Conservation (phyloP, 1,140 invertebrate genomes). For the Panulirus ornatus region DNA sequence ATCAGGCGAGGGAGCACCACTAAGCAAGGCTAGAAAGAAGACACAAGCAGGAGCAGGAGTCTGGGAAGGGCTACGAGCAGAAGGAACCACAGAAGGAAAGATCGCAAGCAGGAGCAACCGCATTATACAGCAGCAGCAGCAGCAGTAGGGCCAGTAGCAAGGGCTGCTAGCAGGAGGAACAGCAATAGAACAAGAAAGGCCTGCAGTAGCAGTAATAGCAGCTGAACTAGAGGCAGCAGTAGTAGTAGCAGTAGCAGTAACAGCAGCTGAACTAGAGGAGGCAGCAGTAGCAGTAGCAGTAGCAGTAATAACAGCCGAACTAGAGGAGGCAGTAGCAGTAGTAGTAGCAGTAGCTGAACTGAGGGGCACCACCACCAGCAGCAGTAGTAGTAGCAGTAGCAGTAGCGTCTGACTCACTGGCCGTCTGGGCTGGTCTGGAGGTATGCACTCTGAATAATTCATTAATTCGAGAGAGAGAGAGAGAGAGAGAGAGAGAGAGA, state of each 20-base stretch:
- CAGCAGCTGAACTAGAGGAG: too few species aligned
- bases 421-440: not conserved
- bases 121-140: not conserved
- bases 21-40: too few species aligned
- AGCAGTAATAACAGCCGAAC: not conserved
- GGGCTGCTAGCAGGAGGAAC: too few species aligned
- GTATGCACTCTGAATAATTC: conserved; percentile 41
- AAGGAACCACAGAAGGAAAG: too few species aligned
- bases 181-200: not conserved
- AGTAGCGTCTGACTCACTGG: conserved; percentile 12
- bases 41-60: too few species aligned
- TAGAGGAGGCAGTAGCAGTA: not conserved
- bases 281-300: not conserved
- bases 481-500: not conserved
- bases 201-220: not conserved
- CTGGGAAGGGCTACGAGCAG: too few species aligned
- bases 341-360: not conserved
- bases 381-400: not conserved
- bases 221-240: too few species aligned
- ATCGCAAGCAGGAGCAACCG: not conserved
- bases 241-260: too few species aligned
- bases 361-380: too few species aligned
- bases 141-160: not conserved
- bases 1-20: too few species aligned
- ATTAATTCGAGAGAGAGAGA: conserved; percentile 9